These are phyloP conservation scores for Zosterops borbonicus DNA, from an alignment of 2,113 vertebrate genomes.

Conservation along the genomic window DNA sequence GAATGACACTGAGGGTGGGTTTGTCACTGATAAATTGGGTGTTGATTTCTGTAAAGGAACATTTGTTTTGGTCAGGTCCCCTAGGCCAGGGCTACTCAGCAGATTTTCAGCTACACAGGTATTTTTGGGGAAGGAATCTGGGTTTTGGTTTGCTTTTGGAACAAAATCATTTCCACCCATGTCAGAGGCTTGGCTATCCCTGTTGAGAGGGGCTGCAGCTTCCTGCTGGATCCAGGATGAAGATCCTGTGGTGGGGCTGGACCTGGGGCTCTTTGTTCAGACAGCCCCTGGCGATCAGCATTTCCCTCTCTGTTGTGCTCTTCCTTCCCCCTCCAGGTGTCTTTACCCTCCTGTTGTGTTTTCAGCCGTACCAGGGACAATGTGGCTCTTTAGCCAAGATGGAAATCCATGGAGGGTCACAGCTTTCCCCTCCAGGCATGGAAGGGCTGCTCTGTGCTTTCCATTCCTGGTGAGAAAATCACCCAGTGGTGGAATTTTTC, in stretches of 20 bases:
- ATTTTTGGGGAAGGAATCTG: not conserved
- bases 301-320: not conserved
- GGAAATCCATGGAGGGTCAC: not conserved
- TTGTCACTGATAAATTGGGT: not conserved
- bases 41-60: not conserved
- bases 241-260: not conserved
- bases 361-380: not conserved
- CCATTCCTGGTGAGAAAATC: not conserved
- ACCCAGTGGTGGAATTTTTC: not conserved
- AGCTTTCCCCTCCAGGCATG: not conserved
- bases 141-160: not conserved
- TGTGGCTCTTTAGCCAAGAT: accelerated
- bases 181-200: not conserved
- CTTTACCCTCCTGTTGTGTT: not conserved
- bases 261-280: not conserved
- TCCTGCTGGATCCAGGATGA: not conserved
- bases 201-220: not conserved
- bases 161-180: not conserved
- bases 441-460: not conserved
- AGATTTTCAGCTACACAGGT: not conserved
- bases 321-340: not conserved
- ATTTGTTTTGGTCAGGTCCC: not conserved
- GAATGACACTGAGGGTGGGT: not conserved
- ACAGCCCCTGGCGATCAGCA: not conserved
- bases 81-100: not conserved